These are phyloP conservation scores for Salminus brasiliensis DNA, from an alignment of 2,113 vertebrate species.

Conservation along the genomic window DNA sequence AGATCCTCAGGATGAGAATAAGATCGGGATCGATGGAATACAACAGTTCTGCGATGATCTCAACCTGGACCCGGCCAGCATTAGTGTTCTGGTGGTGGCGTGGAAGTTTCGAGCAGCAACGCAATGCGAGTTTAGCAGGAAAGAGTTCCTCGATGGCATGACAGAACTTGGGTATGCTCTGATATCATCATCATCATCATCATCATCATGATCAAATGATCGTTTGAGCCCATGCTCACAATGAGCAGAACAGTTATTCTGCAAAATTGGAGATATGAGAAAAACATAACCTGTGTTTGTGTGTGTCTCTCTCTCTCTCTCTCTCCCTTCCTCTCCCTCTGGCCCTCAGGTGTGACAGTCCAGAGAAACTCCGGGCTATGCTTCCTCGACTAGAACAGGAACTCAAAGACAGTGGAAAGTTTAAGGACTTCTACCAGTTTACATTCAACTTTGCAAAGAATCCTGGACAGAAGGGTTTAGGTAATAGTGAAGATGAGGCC, in stretches of 20 bases:
- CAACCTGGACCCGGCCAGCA: conserved; percentile 88
- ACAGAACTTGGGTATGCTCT: conserved; percentile 89
- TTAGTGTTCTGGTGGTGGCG: conserved; percentile 90
- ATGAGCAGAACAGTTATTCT: not conserved
- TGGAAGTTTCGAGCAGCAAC: conserved; percentile 97
- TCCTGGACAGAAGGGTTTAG: conserved; percentile 93
- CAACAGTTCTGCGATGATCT: conserved; percentile 96
- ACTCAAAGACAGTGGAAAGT: conserved; percentile 88
- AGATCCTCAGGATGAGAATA: conserved; percentile 98
- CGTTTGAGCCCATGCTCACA: not conserved
- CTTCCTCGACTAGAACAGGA: conserved; percentile 93
- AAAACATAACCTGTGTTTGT: too few relatives aligned
- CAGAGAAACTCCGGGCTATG: conserved; percentile 87
- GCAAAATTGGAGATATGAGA: not conserved
- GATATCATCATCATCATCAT: too few relatives aligned
- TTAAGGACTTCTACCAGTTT: conserved; percentile 97
- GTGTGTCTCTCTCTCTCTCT: too few relatives aligned
- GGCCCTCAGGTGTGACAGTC: conserved; percentile 85
- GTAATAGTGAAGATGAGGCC: conserved; percentile 69
- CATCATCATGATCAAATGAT: too few relatives aligned
- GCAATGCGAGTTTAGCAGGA: conserved; percentile 95
- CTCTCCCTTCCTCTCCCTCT: not conserved
- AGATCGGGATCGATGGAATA: conserved; percentile 94
- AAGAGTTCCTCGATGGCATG: conserved; percentile 96
- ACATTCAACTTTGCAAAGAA: conserved; percentile 98